Percentiles rank a stretch among this genome's conserved stretches.
Conservation (phyloP, 2,888 invertebrate species). For the Dorcus parallelipipedus region DNA sequence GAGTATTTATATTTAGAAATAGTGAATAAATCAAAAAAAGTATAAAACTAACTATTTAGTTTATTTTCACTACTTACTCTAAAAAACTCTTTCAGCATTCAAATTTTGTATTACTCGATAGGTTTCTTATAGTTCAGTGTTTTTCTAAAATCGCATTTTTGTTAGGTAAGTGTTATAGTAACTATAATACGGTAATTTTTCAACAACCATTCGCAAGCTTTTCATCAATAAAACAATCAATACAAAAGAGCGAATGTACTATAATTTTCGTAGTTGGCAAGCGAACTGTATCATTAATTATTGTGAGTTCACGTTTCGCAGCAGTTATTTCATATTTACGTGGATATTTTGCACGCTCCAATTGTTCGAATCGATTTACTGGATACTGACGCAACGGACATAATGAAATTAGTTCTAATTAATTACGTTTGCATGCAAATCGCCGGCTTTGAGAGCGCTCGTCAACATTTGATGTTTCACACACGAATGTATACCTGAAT, state of each 20-base stretch:
- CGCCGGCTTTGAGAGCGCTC: neutral
- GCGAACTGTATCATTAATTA: conserved; percentile 1
- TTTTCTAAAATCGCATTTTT: no score
- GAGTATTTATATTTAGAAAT: no score
- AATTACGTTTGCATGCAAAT: neutral
- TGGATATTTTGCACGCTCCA: conserved; percentile 1
- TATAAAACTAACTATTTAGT: no score
- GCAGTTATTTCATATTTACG: neutral
- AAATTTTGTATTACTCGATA: no score
- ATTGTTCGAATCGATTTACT: conserved; percentile 2
- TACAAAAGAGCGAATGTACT: neutral
- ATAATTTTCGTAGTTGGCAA: neutral
- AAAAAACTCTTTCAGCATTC: no score
- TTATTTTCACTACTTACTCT: no score
- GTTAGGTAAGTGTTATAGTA: no score
- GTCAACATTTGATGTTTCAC: neutral
- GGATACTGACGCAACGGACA: conserved; percentile 1
- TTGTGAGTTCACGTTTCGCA: neutral
- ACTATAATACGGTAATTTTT: neutral
- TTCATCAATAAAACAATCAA: neutral
- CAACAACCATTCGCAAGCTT: neutral
- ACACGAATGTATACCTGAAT: neutral
- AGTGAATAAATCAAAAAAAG: no score
- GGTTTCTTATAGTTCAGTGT: no score
- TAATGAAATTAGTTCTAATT: conserved; percentile 2